phyloP scores from a whole-genome alignment of 2,888 invertebrate species.

The Troilus luridus region DNA sequence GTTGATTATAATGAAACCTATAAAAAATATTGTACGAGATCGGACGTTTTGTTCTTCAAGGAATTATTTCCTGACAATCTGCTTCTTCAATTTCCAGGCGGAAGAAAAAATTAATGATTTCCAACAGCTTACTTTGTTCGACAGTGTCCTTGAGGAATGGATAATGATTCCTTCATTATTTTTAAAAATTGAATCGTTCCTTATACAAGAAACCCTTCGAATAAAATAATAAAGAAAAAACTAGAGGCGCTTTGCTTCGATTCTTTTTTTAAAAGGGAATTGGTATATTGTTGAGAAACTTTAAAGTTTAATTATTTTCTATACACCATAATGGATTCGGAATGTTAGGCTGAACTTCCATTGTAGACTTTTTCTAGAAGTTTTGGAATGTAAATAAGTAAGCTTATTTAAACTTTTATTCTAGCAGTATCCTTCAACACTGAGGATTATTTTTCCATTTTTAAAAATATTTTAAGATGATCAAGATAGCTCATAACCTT shows the following conservation, averaged over 20 bases:
- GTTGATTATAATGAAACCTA: not conserved
- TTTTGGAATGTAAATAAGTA: no score
- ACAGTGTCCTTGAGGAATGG: not conserved
- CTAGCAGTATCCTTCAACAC: no score
- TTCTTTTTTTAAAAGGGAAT: not conserved
- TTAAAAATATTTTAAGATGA: no score
- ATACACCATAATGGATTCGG: no score
- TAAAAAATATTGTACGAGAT: not conserved
- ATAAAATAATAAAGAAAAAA: not conserved
- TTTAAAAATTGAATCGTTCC: not conserved
- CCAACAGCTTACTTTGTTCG: not conserved
- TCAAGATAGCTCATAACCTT: no score
- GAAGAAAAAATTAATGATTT: not conserved
- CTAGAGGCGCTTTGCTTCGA: not conserved
- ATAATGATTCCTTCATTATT: not conserved
- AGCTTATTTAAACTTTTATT: no score
- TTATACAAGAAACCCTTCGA: not conserved
- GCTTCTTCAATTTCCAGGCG: not conserved
- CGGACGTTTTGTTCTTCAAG: not conserved
- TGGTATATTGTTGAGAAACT: not conserved
- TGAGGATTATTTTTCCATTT: no score
- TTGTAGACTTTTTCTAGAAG: no score
- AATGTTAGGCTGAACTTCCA: no score
- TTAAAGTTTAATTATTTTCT: not conserved
- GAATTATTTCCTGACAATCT: not conserved